Evolutionary conservation across 1,140 invertebrate genomes (phyloP).

Genomic region (Drosophila teissieri): DNA sequence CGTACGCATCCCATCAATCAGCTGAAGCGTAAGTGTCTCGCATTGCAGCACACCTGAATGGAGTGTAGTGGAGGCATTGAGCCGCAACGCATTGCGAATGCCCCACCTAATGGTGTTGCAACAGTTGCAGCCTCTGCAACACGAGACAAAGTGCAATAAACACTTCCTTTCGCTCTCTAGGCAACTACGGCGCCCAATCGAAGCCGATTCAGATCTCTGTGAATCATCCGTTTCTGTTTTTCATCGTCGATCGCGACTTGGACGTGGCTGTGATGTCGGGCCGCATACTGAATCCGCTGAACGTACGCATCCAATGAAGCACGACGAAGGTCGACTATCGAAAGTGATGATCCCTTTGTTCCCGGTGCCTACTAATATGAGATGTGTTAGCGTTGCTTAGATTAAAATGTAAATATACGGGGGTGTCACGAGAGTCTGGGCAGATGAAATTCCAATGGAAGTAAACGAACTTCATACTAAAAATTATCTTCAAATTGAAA

Average conservation of each 20-base stretch:
- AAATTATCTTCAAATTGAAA: too few relatives aligned
- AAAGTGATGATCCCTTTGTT: conserved; percentile 58
- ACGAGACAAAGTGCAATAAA: conserved; percentile 60
- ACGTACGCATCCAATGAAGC: conserved; percentile 88
- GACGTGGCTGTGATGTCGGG: conserved; percentile 91
- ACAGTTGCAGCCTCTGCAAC: conserved; percentile 20
- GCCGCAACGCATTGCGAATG: conserved; percentile 54
- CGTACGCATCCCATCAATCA: conserved; percentile 87
- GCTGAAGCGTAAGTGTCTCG: conserved; percentile 85
- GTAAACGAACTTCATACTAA: too few relatives aligned
- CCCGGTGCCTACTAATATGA: conserved; percentile 36
- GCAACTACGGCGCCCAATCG: conserved; percentile 80
- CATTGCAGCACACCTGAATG: conserved; percentile 62
- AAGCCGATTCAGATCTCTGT: conserved; percentile 89
- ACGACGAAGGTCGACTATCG: conserved; percentile 63
- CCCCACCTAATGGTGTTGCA: conserved; percentile 53
- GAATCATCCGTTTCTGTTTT: conserved; percentile 92
- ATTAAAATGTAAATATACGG: conserved; percentile 51
- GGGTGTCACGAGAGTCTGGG: not conserved
- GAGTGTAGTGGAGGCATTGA: conserved; percentile 50
- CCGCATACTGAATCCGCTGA: conserved; percentile 92
- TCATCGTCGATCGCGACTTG: conserved; percentile 91
- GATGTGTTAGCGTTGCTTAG: conserved; percentile 26
- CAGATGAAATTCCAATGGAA: too few relatives aligned
- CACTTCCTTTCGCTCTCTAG: conserved; percentile 69